Conservation (phyloP, 1,140 invertebrate species). For the Drosophila mojavensis region DNA sequence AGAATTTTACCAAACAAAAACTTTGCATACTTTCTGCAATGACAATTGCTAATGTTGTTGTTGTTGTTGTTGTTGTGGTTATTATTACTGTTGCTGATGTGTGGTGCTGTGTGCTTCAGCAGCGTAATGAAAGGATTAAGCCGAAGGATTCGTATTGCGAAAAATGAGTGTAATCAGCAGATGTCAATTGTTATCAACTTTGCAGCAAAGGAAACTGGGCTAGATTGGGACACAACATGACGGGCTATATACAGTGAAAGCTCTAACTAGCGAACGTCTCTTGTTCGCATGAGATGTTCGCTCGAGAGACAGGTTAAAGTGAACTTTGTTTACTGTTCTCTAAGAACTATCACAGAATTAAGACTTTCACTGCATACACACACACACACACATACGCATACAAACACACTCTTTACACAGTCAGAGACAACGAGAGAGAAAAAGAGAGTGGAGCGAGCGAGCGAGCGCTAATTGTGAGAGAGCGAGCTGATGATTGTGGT, state of each 20-base stretch:
- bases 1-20: slow-evolving; percentile 4
- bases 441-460: slow-evolving; percentile 4
- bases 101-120: background rate
- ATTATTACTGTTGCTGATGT: background rate
- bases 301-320: background rate
- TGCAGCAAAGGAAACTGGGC: background rate
- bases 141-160: background rate
- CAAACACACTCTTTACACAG: background rate
- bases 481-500: background rate
- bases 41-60: background rate
- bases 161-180: slow-evolving; percentile 6
- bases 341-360: background rate
- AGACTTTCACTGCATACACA: background rate
- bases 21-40: slow-evolving; percentile 6
- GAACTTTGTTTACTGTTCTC: background rate
- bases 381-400: background rate
- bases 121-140: slow-evolving; percentile 7
- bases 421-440: slow-evolving; percentile 1
- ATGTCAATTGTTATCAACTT: slow-evolving; percentile 23
- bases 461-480: slow-evolving; percentile 3
- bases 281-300: background rate
- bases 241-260: slow-evolving; percentile 2
- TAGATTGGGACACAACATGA: background rate
- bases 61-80: background rate
- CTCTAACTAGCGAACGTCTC: background rate